Percentiles rank a stretch among this genome's conserved stretches.
Conservation (phyloP, 2,797 vertebrate species). For the Chaunax sp. region DNA sequence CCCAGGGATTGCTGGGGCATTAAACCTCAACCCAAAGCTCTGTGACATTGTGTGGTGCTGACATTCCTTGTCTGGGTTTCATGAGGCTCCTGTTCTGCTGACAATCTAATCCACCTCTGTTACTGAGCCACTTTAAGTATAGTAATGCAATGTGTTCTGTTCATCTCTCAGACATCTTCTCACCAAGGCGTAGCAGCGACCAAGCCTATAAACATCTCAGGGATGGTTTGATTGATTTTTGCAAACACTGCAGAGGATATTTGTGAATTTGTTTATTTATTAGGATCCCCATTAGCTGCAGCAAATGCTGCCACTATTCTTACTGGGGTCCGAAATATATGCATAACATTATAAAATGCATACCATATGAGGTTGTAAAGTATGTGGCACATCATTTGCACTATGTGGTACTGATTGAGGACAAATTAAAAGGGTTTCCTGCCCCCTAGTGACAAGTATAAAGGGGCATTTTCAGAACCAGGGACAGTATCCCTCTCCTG, state of each 20-base stretch:
- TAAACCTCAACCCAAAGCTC: conserved; percentile 30
- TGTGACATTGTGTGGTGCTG: conserved; percentile 45
- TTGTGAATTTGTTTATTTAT: no score
- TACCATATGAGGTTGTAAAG: no score
- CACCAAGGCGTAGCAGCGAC: conserved; percentile 9
- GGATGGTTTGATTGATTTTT: conserved; percentile 11
- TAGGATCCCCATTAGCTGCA: no score
- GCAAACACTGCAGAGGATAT: conserved; percentile 10
- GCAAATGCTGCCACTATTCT: no score
- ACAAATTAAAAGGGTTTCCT: conserved; percentile 61
- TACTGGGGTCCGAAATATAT: no score
- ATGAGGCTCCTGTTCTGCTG: conserved; percentile 31
- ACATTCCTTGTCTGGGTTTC: conserved; percentile 18
- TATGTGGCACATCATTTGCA: conserved; percentile 15
- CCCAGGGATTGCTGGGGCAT: conserved; percentile 25
- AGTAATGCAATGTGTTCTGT: conserved; percentile 5
- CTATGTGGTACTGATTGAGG: conserved; percentile 24
- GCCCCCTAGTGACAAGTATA: conserved; percentile 71
- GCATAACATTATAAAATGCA: no score
- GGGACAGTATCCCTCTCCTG: conserved; percentile 69
- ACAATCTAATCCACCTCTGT: conserved; percentile 16
- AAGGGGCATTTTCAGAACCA: conserved; percentile 73
- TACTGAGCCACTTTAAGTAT: conserved; percentile 25
- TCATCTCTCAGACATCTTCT: conserved; percentile 25
- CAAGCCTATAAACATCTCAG: conserved; percentile 14